Base-by-base conservation (phyloP, 2,113 vertebrate species). In the Nothoprocta perdicaria region DNA sequence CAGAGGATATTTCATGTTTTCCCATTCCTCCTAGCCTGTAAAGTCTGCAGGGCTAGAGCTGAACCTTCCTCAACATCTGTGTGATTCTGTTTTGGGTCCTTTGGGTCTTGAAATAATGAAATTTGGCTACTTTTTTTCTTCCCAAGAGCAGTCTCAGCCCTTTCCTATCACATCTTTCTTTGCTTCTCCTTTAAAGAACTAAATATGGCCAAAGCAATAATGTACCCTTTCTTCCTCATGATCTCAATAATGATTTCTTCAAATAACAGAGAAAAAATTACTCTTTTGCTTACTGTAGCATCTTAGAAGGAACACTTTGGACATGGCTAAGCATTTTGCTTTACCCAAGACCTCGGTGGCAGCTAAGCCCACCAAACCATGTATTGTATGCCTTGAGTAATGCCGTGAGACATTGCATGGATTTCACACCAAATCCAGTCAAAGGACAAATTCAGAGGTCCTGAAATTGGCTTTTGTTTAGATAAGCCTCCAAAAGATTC, bases 401-500 rank as follows among this genome's bases (percentile, higher is more conserved):
- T 65, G 14, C 23, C 52, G 88, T 79, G 46, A 60, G 82, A 55
- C 4, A 21, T 7, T 33, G 16, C 27, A 14, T 52, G 50, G 22
- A 38, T 88, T 88, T 89, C 23, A 26, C 81, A 73, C 8, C 12
- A 92, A 76, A 63, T 60, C 31, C 41, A 86, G 53, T 80, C 80
- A 63, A 12, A 82, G 55, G 67, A 77, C 5, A 60, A 55, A 80
- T 60, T 40, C 55, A 41, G 46, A 60, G 3, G 16, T 53, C 63
- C 38, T 76, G 50, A 84, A 84, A 26, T 7, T 26, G 7, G 0
- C 3, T 55, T 80, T 79, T 53, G 21, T 92, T 90, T 75, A 58
- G 21, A n/a, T 88, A 82, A 55, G 8, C 9, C 66, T 95, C 71
- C n/a, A 69, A 77, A 93, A 89, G 52, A 65, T 65, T 86, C 57